These are phyloP conservation scores for Amphipoea lucens DNA, from an alignment of 2,888 invertebrate species.

Conservation along the genomic window DNA sequence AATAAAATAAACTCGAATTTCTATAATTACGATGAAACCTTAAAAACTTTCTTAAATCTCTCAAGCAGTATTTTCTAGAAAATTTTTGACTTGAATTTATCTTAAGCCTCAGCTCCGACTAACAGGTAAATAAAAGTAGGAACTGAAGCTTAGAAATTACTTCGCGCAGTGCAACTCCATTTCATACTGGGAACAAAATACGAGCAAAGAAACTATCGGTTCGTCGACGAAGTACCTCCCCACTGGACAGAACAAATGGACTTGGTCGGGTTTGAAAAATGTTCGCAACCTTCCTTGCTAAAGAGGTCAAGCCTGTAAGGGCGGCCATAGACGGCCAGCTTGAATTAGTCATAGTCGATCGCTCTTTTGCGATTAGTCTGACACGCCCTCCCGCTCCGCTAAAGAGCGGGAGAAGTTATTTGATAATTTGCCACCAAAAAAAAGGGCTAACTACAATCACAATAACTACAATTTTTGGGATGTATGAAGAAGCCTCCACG, in stretches of 20 bases:
- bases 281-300: constrained; percentile 9
- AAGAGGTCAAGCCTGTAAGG: constrained; percentile 20
- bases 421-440: too few relatives aligned
- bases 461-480: too few relatives aligned
- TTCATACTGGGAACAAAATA: constrained; percentile 37
- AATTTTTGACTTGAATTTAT: constrained; percentile 32
- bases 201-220: constrained; percentile 23
- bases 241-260: constrained; percentile 37
- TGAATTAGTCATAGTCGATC: not conserved
- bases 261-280: constrained; percentile 46
- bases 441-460: too few relatives aligned
- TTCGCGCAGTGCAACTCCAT: constrained; percentile 31
- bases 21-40: constrained; percentile 1
- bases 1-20: constrained; percentile 20
- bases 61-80: constrained; percentile 11
- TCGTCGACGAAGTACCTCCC: not conserved
- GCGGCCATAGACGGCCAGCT: not conserved
- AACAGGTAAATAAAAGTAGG: constrained; percentile 46
- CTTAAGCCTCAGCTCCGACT: not conserved
- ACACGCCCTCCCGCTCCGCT: too few relatives aligned
- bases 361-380: not conserved
- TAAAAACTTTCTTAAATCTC: constrained; percentile 29
- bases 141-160: constrained; percentile 24
- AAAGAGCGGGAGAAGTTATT: too few relatives aligned
- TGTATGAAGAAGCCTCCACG: too few relatives aligned